Conservation (phyloP, 2,113 vertebrate species). For the Alectura lathami region DNA sequence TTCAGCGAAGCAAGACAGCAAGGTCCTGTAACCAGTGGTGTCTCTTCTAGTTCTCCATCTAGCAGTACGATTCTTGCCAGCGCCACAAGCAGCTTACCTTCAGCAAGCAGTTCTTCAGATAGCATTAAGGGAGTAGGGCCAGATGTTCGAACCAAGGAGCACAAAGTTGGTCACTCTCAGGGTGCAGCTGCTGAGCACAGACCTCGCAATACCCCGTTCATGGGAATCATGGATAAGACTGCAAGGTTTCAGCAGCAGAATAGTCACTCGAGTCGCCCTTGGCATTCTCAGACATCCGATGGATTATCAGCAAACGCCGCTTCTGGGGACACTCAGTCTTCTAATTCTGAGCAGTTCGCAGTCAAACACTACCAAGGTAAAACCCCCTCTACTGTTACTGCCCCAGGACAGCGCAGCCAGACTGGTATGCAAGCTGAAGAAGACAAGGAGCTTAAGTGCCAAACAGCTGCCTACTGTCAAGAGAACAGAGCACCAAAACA, state of each 20-base stretch:
- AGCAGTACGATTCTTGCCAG: constrained; percentile 80
- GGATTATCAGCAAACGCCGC: constrained; percentile 61
- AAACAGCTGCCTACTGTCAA: constrained; percentile 75
- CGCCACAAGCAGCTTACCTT: constrained; percentile 86
- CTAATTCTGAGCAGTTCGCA: constrained; percentile 77
- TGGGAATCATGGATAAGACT: constrained; percentile 96
- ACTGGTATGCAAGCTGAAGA: constrained; percentile 84
- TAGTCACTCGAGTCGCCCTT: constrained; percentile 70
- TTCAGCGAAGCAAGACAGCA: constrained; percentile 71
- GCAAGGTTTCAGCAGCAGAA: constrained; percentile 86
- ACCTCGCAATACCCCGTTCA: constrained; percentile 87
- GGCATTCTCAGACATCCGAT: constrained; percentile 83
- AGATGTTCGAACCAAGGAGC: constrained; percentile 87
- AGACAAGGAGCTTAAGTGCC: constrained; percentile 79
- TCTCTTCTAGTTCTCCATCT: constrained; percentile 67
- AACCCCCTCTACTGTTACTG: constrained; percentile 57
- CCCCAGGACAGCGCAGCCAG: constrained; percentile 74
- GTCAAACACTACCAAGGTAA: constrained; percentile 81
- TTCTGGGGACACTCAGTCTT: constrained; percentile 69
- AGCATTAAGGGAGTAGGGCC: constrained; percentile 82
- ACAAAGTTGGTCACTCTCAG: constrained; percentile 64
- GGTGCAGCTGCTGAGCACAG: constrained; percentile 79
- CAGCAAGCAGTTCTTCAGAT: constrained; percentile 86
- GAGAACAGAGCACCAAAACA: constrained; percentile 81
- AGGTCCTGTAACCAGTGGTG: constrained; percentile 32